phyloP scores from a whole-genome alignment of 2,888 invertebrate genomes.

The Aproaerema taeniolella region DNA sequence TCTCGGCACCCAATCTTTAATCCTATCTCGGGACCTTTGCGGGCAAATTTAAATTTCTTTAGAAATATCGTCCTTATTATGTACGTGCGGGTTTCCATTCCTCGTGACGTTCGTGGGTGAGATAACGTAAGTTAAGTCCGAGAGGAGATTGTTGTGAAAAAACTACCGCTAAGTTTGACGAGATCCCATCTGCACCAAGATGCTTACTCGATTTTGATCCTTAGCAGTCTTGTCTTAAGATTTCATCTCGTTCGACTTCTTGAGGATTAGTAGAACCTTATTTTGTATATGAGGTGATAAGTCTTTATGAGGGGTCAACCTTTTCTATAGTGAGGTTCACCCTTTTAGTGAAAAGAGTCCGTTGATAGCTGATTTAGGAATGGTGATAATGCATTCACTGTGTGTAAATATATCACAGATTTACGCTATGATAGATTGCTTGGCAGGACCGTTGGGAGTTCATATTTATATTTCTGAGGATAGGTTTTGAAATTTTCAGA shows the following conservation, averaged over 20 bases:
- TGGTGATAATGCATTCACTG: constrained; percentile 71
- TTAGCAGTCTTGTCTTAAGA: constrained; percentile 39
- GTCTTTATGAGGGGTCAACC: constrained; percentile 79
- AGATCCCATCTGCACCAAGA: constrained; percentile 53
- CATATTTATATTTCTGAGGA: constrained; percentile 31
- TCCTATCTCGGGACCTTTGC: constrained; percentile 78
- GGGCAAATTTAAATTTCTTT: constrained; percentile 78
- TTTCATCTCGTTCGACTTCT: constrained; percentile 34
- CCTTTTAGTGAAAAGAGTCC: constrained; percentile 78
- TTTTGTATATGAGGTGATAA: constrained; percentile 78
- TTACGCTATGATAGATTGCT: constrained; percentile 69
- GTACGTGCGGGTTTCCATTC: constrained; percentile 77
- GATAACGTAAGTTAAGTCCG: constrained; percentile 78
- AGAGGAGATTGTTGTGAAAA: constrained; percentile 76
- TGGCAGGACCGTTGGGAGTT: constrained; percentile 33
- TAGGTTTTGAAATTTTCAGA: constrained; percentile 19
- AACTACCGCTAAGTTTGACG: constrained; percentile 72
- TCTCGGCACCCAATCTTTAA: constrained; percentile 76
- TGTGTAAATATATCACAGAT: constrained; percentile 76
- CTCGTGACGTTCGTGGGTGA: constrained; percentile 70
- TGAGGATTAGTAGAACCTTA: constrained; percentile 71
- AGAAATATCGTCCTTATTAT: constrained; percentile 78
- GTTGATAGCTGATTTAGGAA: constrained; percentile 78
- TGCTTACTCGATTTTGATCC: constrained; percentile 48
- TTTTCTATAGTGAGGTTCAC: constrained; percentile 74